A percentile compares a stretch with the other conserved stretches of the same genome.
These are phyloP conservation scores for Schizaphis graminum DNA, from an alignment of 2,888 invertebrate species.

Conservation along the genomic window DNA sequence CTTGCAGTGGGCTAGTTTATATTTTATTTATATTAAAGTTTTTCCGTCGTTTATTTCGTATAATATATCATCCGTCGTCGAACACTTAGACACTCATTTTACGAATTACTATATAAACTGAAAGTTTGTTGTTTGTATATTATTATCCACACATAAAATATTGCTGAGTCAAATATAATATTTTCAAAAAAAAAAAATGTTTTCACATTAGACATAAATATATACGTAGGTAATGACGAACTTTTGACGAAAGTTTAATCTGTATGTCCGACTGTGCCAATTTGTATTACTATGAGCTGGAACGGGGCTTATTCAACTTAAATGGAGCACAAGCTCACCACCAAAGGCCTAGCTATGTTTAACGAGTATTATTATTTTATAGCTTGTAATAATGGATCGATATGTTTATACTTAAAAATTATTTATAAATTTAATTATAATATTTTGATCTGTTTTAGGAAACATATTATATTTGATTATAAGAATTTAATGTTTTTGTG, in stretches of 20 bases:
- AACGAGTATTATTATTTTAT: neutral
- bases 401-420: neutral
- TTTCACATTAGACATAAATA: neutral
- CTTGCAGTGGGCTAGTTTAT: neutral
- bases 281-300: neutral
- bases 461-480: neutral
- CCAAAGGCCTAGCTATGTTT: neutral
- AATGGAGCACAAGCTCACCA: neutral
- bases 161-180: neutral
- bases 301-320: neutral
- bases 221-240: neutral
- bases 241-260: neutral
- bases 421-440: neutral
- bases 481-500: neutral
- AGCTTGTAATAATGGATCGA: neutral
- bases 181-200: neutral
- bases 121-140: neutral
- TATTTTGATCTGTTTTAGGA: neutral
- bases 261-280: neutral
- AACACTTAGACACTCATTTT: neutral
- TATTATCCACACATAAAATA: neutral
- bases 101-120: neutral
- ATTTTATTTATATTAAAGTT: conserved; percentile 9
- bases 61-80: neutral
- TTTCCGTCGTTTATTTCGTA: neutral